These are phyloP conservation scores for Paradoxurus hermaphroditus DNA, from an alignment of 2,113 vertebrate species.

Conservation along the genomic window DNA sequence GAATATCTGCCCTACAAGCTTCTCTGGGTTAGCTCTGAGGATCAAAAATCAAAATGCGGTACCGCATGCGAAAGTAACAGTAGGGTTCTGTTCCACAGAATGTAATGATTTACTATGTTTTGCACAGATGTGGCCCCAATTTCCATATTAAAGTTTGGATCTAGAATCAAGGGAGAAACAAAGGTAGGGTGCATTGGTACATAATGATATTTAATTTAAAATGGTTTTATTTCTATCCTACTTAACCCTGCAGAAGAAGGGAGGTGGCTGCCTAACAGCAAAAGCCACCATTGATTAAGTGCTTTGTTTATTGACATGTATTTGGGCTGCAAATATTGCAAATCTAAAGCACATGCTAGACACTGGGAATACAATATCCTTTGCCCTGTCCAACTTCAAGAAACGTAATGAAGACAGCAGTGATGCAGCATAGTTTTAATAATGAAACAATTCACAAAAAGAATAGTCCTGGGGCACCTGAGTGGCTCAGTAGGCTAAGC, in stretches of 20 bases:
- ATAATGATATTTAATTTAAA: neutral
- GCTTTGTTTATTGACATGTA: neutral
- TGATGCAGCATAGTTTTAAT: constrained; percentile 1
- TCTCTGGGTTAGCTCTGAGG: neutral
- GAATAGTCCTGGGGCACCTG: neutral
- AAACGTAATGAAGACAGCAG: neutral
- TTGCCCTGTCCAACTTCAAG: neutral
- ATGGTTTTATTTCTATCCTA: neutral
- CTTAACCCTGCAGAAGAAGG: neutral
- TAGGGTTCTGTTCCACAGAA: neutral
- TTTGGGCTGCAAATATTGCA: neutral
- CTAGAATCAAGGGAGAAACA: neutral
- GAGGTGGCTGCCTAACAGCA: neutral
- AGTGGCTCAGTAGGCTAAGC: too few species aligned
- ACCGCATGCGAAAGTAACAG: neutral
- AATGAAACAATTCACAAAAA: neutral
- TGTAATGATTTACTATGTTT: neutral
- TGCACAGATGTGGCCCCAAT: neutral
- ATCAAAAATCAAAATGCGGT: neutral
- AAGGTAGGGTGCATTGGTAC: neutral
- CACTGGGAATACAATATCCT: neutral
- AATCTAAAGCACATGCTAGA: neutral
- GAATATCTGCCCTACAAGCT: neutral
- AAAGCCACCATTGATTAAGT: neutral
- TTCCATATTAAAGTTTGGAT: neutral